Evolutionary conservation across 2,113 vertebrate genomes (phyloP), one percentile per base, ranked within the genome.

Genomic region (Malaclemys terrapin): DNA sequence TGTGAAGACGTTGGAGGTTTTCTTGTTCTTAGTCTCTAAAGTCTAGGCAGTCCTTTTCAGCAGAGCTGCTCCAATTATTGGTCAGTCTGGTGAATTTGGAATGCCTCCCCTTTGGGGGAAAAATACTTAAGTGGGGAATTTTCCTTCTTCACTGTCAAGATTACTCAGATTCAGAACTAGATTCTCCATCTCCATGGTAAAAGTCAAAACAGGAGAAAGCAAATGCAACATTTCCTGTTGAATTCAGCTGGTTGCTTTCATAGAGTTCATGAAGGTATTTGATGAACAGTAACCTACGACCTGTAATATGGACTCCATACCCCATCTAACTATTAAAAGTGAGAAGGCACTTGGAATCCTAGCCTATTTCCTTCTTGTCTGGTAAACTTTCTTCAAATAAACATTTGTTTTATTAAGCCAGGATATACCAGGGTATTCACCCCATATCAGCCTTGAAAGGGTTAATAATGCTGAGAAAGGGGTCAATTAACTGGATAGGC

Each of bases 321-420:
- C 87, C 72, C 45, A 62, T 10, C 79, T 95, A 87, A 78, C 97
- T 92, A 96, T 89, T 89, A 95, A 91, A 96, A 95, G 84, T 16
- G 87, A 90, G 80, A 91, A 76, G 59, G 20, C 93, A 96, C 95
- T 80, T 97, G 89, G 94, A 97, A 80, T 88, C 90, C 22, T 54
- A 54, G 20, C 3, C 53, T 54, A 54, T 54, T 54, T 54, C 53
- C 53, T 54, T 9, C 53, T 54, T 54, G 53, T 54, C 53, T 54
- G 53, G 53, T 54, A 54, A 54, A 47, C 78, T 84, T 84, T 62
- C 38, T 95, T 92, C 62, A 86, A 90, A 82, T 9, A 94, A 45
- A 45, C 78, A 94, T 52, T 52, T 19, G 49, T 72, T 29, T 93
- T 93, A 89, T 95, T 90, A 85, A 94, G 86, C 27, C 29, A 62